These are phyloP conservation scores for Philopedon plagiatum DNA, from an alignment of 2,888 invertebrate genomes.

Conservation along the genomic window DNA sequence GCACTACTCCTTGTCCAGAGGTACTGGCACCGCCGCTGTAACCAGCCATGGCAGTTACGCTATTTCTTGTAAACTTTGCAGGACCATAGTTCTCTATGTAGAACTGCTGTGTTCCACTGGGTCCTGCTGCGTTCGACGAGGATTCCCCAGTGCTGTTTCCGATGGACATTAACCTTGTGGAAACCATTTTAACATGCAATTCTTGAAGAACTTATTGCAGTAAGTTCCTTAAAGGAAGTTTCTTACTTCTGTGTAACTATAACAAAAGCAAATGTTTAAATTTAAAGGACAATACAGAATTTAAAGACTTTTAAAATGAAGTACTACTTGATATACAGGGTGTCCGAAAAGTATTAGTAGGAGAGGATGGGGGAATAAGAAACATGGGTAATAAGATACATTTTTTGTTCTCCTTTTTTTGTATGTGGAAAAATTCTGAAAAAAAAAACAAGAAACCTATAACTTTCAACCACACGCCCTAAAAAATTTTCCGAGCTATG, in stretches of 20 bases:
- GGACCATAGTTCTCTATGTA: constrained; percentile 54
- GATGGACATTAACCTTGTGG: constrained; percentile 72
- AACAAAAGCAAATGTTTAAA: too few species aligned
- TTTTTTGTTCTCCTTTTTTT: too few species aligned
- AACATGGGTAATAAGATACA: too few species aligned
- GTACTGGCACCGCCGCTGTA: constrained; percentile 10
- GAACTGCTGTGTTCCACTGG: constrained; percentile 19
- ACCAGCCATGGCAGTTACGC: constrained; percentile 50
- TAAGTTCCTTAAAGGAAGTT: neutral
- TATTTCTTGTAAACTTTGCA: constrained; percentile 64
- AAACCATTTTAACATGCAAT: constrained; percentile 67
- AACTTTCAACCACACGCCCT: too few species aligned
- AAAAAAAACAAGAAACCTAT: too few species aligned
- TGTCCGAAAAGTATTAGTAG: too few species aligned
- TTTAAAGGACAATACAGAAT: too few species aligned
- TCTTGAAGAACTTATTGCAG: neutral
- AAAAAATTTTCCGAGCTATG: too few species aligned
- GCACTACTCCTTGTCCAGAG: constrained; percentile 26
- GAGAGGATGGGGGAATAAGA: too few species aligned
- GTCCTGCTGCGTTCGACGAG: constrained; percentile 14
- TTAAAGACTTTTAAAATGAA: too few species aligned
- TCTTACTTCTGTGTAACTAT: neutral
- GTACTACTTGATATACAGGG: too few species aligned
- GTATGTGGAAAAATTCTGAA: too few species aligned
- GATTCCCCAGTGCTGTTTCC: constrained; percentile 62